Evolutionary conservation across 1,140 invertebrate genomes (phyloP), one percentile per base, ranked within the genome.

Genomic region (Lordiphosa stackelbergi): DNA sequence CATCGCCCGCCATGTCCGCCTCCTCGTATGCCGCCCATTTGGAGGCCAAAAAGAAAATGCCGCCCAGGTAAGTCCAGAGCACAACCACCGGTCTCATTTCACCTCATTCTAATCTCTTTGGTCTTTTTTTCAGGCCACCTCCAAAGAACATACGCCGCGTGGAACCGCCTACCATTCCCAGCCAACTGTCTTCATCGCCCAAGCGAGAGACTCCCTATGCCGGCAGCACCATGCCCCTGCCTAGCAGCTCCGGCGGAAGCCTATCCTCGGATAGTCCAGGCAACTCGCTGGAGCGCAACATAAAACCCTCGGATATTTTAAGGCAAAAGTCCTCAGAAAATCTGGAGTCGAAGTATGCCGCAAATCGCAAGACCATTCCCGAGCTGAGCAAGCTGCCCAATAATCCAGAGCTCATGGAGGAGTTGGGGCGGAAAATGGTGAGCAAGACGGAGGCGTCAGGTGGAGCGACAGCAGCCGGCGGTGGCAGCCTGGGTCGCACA

Each of bases 71-170:
- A 88, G 88, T 24, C 1, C 22, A 24, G 22, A 24, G 0, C 2
- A 3, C 22, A 24, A 1, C 19, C 19, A 19, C 19, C 19, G 2
- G 3, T 3, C 2, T 8, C 13, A 41, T 3, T 11, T 52, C 19
- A 12, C 59, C 6, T 9, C 41, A 0, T 24, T 24, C 7, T n/a
- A 48, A 9, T 4, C 10, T 24, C 36, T 3, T 11, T 52, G 28
- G 12, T 61, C 6, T 9, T 41, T 16, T 5, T 72, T 87, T 36
- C 65, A 92, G 92, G 78, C 90, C 91, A 60, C 92, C 92, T 69
- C 91, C 91, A 56, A 92, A 92, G 89, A 89, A 89, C 65, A 90
- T 91, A 78, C 87, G 90, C 12, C 90, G 88, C 54, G 91, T 90
- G 3, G 90, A 91, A 66, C 88, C 90, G 22, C 89, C 89, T 8